A percentile compares a stretch with the other conserved stretches of the same genome.
These are phyloP conservation scores for Eurystomus glaucurus DNA, from an alignment of 2,797 vertebrate species.

Conservation along the genomic window DNA sequence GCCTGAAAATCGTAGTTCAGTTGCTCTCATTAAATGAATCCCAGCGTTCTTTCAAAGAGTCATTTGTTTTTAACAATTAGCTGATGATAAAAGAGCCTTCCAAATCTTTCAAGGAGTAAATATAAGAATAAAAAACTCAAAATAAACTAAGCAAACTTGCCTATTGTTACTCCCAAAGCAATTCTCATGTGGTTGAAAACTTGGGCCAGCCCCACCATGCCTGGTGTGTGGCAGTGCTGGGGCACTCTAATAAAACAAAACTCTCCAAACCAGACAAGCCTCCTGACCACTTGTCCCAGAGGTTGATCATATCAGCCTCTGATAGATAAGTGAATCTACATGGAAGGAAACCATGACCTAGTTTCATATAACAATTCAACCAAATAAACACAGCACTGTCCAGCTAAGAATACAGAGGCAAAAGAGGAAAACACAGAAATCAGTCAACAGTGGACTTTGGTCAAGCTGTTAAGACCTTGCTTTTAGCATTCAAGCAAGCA, in stretches of 20 bases:
- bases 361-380: conserved; percentile 16
- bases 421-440: conserved; percentile 2
- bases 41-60: neutral
- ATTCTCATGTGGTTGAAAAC: neutral
- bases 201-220: neutral
- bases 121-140: neutral
- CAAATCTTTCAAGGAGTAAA: neutral
- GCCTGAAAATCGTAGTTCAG: conserved; percentile 38
- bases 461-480: neutral
- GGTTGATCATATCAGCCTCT: neutral
- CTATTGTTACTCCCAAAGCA: neutral
- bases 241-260: neutral
- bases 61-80: conserved; percentile 29
- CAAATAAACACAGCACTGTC: neutral
- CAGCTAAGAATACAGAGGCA: conserved; percentile 6
- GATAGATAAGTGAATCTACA: neutral
- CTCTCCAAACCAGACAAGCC: neutral
- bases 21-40: conserved; percentile 36
- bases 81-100: conserved; percentile 26
- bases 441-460: conserved; percentile 12
- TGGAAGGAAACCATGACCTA: neutral
- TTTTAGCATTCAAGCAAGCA: neutral
- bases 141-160: neutral
- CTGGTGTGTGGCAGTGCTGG: neutral
- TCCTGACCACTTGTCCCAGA: neutral